Evolutionary conservation across 2,888 invertebrate genomes (phyloP), one percentile per base, ranked within the genome.

Genomic region (Drosophila atripex): DNA sequence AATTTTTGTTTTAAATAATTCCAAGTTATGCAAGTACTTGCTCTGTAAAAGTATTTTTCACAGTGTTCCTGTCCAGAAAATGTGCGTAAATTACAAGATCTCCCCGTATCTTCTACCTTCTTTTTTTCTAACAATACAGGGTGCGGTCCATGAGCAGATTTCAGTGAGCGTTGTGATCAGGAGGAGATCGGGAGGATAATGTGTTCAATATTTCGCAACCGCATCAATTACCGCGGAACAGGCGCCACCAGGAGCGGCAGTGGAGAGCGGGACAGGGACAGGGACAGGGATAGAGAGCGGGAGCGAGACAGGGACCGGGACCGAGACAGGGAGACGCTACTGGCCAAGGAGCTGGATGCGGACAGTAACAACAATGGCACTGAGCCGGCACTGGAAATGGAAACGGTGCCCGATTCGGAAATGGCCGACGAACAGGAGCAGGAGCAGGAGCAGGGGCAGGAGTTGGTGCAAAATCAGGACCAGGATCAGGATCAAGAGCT

Each of bases 201-300:
- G 90, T 90, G 90, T 85, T 90, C 90, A 71, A 90, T 90, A 79
- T 90, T 90, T 86, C 90, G 90, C 58, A 90, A 91, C 76, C 90
- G 90, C 68, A 90, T 91, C 66, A 90, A 91, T 76, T 91, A 90
- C 76, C 89, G 91, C 49, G 90, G 90, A 73, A 87, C 89, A 68
- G 86, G 89, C 69, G 83, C 77, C 69, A 85, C 77, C 54, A 86
- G 89, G 39, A 79, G 77, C 64, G 76, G 78, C 45, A 54, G 68
- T 54, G 43, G 51, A 2, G 63, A 63, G 38, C 57, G 74, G 30
- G 39, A 71, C 5, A 32, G 69, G 16, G 41, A 70, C 28, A 50
- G 74, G 9, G 38, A 71, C 2, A 8, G 69, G 6, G 39, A 70
- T 38, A 64, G 78, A 2, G 75, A 63, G 1, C 2, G 30, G 5